A percentile compares a stretch with the other conserved stretches of the same genome.
Evolutionary conservation across 2,797 vertebrate genomes (phyloP).

Genomic region (Artibeus jamaicensis): DNA sequence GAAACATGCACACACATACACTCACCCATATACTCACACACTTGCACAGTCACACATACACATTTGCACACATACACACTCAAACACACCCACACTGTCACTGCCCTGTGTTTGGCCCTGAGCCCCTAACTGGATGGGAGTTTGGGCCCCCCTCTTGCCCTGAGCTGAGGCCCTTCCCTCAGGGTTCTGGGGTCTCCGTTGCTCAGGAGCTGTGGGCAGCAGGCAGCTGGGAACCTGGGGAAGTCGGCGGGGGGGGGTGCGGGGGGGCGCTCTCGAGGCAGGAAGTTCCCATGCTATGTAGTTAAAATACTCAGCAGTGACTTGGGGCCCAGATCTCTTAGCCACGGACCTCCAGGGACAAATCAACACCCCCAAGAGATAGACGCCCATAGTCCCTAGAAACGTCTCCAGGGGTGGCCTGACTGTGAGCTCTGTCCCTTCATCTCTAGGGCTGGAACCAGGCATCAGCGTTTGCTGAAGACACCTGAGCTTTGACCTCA

Average conservation of each 20-base stretch:
- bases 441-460: background rate
- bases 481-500: background rate
- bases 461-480: background rate
- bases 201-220: slow-evolving; percentile 54
- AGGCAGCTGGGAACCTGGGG: slow-evolving; percentile 56
- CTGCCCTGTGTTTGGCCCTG: background rate
- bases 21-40: background rate
- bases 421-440: background rate
- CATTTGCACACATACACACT: too few species aligned
- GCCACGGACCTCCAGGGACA: background rate
- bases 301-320: slow-evolving; percentile 27
- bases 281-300: slow-evolving; percentile 53
- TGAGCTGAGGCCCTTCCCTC: background rate
- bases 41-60: too few species aligned
- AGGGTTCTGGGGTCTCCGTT: slow-evolving; percentile 2
- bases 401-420: background rate
- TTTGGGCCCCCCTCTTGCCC: background rate
- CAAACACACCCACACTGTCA: background rate
- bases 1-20: background rate
- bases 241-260: background rate
- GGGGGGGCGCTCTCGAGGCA: background rate
- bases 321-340: background rate
- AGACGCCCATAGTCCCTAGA: background rate
- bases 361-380: background rate
- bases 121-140: background rate